These are phyloP conservation scores for Cremastobaeus sp. DNA, from an alignment of 2,888 invertebrate species.

Conservation along the genomic window DNA sequence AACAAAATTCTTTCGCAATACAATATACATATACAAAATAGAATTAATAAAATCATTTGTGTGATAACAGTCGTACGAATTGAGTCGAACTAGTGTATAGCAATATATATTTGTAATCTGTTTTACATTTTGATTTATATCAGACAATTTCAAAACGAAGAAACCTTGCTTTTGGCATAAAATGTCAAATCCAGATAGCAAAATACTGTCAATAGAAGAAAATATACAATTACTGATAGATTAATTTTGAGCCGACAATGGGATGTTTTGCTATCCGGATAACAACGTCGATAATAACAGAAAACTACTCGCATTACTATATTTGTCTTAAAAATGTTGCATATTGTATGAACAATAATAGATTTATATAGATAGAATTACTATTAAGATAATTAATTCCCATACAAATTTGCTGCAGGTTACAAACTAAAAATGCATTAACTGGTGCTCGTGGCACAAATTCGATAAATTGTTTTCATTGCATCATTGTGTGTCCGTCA, in stretches of 20 bases:
- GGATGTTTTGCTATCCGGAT: conserved; percentile 42
- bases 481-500: background rate
- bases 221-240: background rate
- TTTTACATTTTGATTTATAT: conserved; percentile 14
- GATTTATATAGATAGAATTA: no score
- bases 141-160: conserved; percentile 12
- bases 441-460: conserved; percentile 31
- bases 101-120: conserved; percentile 5
- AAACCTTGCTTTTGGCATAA: conserved; percentile 24
- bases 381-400: conserved; percentile 29
- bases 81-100: conserved; percentile 15
- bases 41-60: conserved; percentile 28
- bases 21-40: conserved; percentile 42
- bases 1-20: conserved; percentile 25
- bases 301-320: conserved; percentile 31
- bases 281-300: conserved; percentile 34
- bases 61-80: conserved; percentile 21
- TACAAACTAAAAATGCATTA: conserved; percentile 49
- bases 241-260: conserved; percentile 4
- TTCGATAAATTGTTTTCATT: conserved; percentile 4
- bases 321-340: conserved; percentile 24
- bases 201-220: conserved; percentile 15
- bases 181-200: conserved; percentile 43
- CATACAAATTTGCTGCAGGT: conserved; percentile 36
- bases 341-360: conserved; percentile 23